Base-by-base conservation (phyloP, 2,797 vertebrate genomes). In the Dermochelys coriacea region DNA sequence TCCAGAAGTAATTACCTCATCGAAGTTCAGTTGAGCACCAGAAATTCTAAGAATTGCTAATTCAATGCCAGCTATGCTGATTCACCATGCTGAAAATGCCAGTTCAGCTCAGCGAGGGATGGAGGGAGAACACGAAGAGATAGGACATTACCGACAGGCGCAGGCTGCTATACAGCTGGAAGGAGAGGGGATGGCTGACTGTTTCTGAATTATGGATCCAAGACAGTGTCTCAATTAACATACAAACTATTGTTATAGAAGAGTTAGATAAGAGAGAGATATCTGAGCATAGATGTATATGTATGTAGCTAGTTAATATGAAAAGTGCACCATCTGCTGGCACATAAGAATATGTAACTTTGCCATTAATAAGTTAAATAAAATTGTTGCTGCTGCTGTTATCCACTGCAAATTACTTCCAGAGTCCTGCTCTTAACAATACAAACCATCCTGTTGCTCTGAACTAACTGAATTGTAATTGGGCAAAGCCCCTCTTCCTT, bases 1-100 rank as follows among this genome's bases (percentile, higher is more conserved):
- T 95, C 82, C 78, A 84, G 81, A 96, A 95, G 82, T 78, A 96
- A 96, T 96, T 95, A 91, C 86, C 34, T 89, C 82, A 91, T 12
- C 8, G 0, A 91, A 82, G 3, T 77, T 8, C 55, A 77, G 47
- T 1, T 19, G 23, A 95, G 94, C 10, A 94, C 18, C 59, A 92
- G 71, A 95, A 95, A 96, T 49, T 61, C 29, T 27, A 88, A 45
- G 82, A 88, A 90, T 84, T 94, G 16, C 45, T 95, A 90, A 88
- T 92, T 96, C 49, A 0, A 0, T 75, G 87, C 64, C 89, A 89
- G 47, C 29, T 85, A 68, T 0, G 0, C 51, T 87, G 68, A 82
- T 55, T 88, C 31, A 41, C 54, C 6, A 6, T 47, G 29, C 11
- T 80, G 78, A 91, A 94, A 92, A 82, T 12, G 37, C 50, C 1